These are phyloP conservation scores for Trissolcus brochymenae DNA, from an alignment of 2,888 invertebrate genomes.

Conservation along the genomic window DNA sequence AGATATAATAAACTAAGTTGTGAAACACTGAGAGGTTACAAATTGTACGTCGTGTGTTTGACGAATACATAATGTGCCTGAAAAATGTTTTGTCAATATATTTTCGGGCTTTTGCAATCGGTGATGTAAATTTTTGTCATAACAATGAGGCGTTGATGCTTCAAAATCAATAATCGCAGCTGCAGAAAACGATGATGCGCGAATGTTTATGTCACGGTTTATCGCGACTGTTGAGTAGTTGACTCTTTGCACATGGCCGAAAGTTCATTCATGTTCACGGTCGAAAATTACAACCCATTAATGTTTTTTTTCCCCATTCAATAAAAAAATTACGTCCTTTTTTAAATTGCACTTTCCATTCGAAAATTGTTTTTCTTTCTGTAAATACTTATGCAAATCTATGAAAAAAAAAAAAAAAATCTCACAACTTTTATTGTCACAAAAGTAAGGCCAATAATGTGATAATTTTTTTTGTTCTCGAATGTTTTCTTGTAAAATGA, in stretches of 20 bases:
- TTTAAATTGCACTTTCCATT: too few species aligned
- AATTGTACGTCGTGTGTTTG: constrained; percentile 30
- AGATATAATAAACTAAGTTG: neutral
- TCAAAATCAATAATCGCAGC: neutral
- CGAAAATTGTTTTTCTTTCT: too few species aligned
- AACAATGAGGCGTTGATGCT: constrained; percentile 6
- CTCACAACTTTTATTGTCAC: too few species aligned
- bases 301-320: too few species aligned
- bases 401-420: too few species aligned
- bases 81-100: constrained; percentile 28
- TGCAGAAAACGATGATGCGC: too few species aligned
- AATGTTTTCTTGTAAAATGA: neutral
- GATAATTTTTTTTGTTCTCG: neutral
- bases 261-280: too few species aligned
- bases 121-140: constrained; percentile 18
- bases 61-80: constrained; percentile 21
- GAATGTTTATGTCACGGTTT: too few species aligned
- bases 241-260: too few species aligned
- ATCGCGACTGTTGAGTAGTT: neutral
- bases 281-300: too few species aligned
- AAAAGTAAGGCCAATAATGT: neutral
- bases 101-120: constrained; percentile 8
- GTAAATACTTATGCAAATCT: too few species aligned
- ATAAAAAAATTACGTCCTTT: too few species aligned
- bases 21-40: constrained; percentile 13